Evolutionary conservation across 1,140 invertebrate species (phyloP).

Genomic region (Oedothorax gibbosus): DNA sequence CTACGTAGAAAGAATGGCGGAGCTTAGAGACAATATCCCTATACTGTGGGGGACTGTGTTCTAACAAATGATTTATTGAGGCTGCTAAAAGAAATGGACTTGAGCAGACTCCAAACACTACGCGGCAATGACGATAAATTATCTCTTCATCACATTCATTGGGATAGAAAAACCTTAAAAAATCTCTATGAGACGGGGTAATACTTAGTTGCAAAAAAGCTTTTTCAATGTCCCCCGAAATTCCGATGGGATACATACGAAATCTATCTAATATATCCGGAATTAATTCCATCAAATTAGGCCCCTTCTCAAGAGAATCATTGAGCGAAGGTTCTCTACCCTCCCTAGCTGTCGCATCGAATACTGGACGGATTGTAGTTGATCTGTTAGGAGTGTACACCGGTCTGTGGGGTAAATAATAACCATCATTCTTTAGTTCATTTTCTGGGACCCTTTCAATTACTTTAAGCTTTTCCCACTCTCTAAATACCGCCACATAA

Average conservation of each 20-base stretch:
- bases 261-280: conserved; percentile 67
- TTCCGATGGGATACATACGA: conserved; percentile 65
- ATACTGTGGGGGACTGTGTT: neutral
- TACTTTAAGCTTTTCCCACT: conserved; percentile 21
- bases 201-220: conserved; percentile 68
- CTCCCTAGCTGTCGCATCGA: conserved; percentile 62
- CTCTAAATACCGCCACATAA: neutral
- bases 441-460: conserved; percentile 47
- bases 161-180: neutral
- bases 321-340: conserved; percentile 53
- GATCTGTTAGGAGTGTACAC: conserved; percentile 57
- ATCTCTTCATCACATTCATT: neutral
- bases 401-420: conserved; percentile 62
- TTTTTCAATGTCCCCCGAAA: conserved; percentile 68
- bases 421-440: neutral
- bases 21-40: neutral
- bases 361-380: conserved; percentile 63
- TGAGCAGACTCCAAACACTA: neutral
- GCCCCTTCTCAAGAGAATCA: conserved; percentile 52
- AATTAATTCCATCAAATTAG: conserved; percentile 66
- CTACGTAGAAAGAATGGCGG: conserved; percentile 28
- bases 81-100: conserved; percentile 20
- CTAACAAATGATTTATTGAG: neutral
- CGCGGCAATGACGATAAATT: neutral
- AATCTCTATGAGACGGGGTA: conserved; percentile 2